phyloP scores from a whole-genome alignment of 2,797 vertebrate genomes.

The Notolabrus celidotus region DNA sequence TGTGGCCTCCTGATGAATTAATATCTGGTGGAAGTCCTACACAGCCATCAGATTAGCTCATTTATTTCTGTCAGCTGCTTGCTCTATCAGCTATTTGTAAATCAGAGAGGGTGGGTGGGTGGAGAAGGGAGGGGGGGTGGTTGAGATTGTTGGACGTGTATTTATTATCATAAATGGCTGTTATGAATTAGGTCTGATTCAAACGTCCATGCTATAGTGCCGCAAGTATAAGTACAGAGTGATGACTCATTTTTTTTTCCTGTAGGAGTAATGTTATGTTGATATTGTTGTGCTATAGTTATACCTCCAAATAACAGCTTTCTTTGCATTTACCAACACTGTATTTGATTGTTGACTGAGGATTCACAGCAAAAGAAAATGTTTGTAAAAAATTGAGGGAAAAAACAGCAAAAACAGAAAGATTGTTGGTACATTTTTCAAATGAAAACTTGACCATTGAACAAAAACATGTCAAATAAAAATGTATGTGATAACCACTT shows the following conservation, averaged over 20 bases:
- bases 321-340: conserved; percentile 7
- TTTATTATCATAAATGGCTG: conserved; percentile 85
- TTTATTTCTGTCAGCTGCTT: conserved; percentile 86
- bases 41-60: conserved; percentile 86
- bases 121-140: conserved; percentile 23
- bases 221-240: conserved; percentile 72
- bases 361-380: background rate
- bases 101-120: conserved; percentile 74
- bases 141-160: conserved; percentile 79
- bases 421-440: no score
- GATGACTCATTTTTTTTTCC: conserved; percentile 65
- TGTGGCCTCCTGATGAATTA: conserved; percentile 86
- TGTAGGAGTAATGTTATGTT: conserved; percentile 58
- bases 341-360: conserved; percentile 5
- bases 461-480: background rate
- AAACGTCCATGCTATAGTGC: conserved; percentile 72
- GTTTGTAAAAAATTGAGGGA: no score
- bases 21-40: conserved; percentile 86
- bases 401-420: no score
- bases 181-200: conserved; percentile 83
- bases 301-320: conserved; percentile 42
- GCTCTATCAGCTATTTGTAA: conserved; percentile 87
- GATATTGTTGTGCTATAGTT: conserved; percentile 55
- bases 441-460: background rate
- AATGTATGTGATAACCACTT: conserved; percentile 78